phyloP scores from a whole-genome alignment of 2,113 vertebrate species.

The Pogonocichla stellata region DNA sequence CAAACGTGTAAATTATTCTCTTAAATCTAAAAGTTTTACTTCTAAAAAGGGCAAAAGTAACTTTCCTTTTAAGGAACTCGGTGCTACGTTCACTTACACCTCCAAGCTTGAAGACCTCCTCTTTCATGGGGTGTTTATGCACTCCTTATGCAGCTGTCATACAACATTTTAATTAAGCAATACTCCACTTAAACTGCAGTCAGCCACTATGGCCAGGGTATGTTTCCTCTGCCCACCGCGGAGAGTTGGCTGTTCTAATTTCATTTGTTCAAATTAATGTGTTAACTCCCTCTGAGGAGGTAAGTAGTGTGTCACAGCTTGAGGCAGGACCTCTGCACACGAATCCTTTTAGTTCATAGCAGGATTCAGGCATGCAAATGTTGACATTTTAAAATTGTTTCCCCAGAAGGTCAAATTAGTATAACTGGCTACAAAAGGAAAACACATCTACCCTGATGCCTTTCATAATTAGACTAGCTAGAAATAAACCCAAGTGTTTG shows the following conservation, averaged over 20 bases:
- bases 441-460: slow-evolving; percentile 12
- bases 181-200: slow-evolving; percentile 18
- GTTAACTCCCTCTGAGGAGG: slow-evolving; percentile 63
- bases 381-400: slow-evolving; percentile 65
- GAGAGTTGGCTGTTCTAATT: slow-evolving; percentile 66
- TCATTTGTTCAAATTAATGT: slow-evolving; percentile 67
- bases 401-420: slow-evolving; percentile 58
- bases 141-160: slow-evolving; percentile 12
- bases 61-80: background rate
- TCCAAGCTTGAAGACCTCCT: background rate
- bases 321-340: slow-evolving; percentile 27
- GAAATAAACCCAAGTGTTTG: slow-evolving; percentile 9
- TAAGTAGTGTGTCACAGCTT: slow-evolving; percentile 49
- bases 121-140: slow-evolving; percentile 55
- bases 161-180: slow-evolving; percentile 49
- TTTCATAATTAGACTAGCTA: slow-evolving; percentile 11
- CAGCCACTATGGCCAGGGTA: slow-evolving; percentile 16
- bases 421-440: slow-evolving; percentile 35
- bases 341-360: slow-evolving; percentile 48
- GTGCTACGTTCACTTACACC: background rate
- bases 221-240: slow-evolving; percentile 37
- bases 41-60: background rate
- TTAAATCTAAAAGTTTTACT: slow-evolving; percentile 28
- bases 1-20: slow-evolving; percentile 23
- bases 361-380: slow-evolving; percentile 48